Evolutionary conservation across 2,888 invertebrate genomes (phyloP).

Genomic region (Noctuana brunneofusca): DNA sequence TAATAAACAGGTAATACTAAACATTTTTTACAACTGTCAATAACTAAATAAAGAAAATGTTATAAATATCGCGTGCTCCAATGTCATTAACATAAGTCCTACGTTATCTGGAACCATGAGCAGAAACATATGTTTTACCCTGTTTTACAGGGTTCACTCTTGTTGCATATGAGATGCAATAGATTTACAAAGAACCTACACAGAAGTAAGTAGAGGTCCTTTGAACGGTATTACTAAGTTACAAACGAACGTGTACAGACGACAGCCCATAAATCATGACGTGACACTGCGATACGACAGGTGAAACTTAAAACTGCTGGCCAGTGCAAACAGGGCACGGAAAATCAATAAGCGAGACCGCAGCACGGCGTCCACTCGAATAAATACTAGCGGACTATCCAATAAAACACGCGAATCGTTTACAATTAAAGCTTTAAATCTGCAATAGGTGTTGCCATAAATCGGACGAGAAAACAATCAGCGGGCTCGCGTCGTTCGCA

Average conservation of each 20-base stretch:
- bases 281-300: constrained; percentile 47
- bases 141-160: no score
- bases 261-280: constrained; percentile 48
- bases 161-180: no score
- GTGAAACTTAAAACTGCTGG: constrained; percentile 55
- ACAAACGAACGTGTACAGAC: background rate
- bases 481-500: constrained; percentile 78
- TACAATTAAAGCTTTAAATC: constrained; percentile 83
- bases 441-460: constrained; percentile 83
- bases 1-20: no score
- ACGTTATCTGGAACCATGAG: background rate
- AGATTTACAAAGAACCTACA: no score
- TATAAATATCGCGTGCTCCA: background rate
- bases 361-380: constrained; percentile 68
- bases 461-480: constrained; percentile 81
- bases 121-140: no score
- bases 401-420: constrained; percentile 82
- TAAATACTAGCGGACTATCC: constrained; percentile 80
- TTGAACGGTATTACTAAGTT: background rate
- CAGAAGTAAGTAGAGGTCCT: no score
- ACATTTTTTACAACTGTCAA: no score
- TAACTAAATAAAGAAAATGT: background rate
- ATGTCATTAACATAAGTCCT: background rate
- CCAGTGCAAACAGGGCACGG: constrained; percentile 55
- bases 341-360: constrained; percentile 79